These are phyloP conservation scores for Aradophagus sp. DNA, from an alignment of 1,140 invertebrate species.

Conservation along the genomic window DNA sequence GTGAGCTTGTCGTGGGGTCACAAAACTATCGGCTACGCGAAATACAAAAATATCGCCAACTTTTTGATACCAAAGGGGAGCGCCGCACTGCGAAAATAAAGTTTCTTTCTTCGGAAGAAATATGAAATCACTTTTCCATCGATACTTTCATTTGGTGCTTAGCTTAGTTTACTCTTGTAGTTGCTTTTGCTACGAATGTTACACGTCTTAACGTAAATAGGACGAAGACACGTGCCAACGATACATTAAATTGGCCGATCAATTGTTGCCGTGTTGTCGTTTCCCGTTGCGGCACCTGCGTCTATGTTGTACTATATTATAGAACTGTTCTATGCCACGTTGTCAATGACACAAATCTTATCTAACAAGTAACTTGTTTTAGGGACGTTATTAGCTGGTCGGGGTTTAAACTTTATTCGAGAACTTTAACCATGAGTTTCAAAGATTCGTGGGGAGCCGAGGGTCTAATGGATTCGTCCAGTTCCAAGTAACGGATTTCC, in stretches of 20 bases:
- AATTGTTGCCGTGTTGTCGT: too few species aligned
- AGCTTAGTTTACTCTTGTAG: background rate
- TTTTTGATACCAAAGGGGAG: slow-evolving; percentile 2
- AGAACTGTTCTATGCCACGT: too few species aligned
- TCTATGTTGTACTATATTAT: too few species aligned
- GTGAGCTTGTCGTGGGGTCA: background rate
- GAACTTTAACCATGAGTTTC: slow-evolving; percentile 78
- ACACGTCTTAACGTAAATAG: too few species aligned
- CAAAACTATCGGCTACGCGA: slow-evolving; percentile 4
- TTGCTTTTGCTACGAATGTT: background rate
- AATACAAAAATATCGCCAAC: slow-evolving; percentile 36
- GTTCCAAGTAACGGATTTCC: slow-evolving; percentile 80
- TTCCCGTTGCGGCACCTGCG: too few species aligned
- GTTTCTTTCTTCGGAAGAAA: slow-evolving; percentile 1
- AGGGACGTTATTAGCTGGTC: background rate
- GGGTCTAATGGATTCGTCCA: slow-evolving; percentile 76
- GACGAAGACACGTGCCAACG: slow-evolving; percentile 47
- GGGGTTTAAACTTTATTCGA: slow-evolving; percentile 42
- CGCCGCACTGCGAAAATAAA: slow-evolving; percentile 1
- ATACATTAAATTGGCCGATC: too few species aligned
- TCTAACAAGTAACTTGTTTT: slow-evolving; percentile 47
- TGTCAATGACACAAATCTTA: too few species aligned
- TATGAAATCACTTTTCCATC: slow-evolving; percentile 9
- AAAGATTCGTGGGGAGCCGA: slow-evolving; percentile 79
- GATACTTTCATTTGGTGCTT: slow-evolving; percentile 36